A percentile compares a stretch with the other conserved stretches of the same genome.
Evolutionary conservation across 2,797 vertebrate species (phyloP).

Genomic region (Chromobotia macracanthus): DNA sequence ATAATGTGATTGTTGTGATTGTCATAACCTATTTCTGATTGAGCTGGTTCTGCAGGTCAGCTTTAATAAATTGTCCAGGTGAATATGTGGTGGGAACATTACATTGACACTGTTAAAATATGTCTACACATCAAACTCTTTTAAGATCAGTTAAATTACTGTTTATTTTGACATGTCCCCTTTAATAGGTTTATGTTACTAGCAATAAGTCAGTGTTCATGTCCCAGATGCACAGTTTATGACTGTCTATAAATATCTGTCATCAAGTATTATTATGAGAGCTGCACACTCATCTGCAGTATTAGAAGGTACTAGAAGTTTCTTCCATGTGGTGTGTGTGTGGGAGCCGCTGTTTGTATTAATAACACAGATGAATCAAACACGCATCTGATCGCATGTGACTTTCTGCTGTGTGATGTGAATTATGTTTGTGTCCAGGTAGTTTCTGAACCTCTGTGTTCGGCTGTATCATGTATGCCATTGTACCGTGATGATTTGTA

Average conservation of each 20-base stretch:
- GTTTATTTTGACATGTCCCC: background rate
- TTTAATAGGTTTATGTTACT: background rate
- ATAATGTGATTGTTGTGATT: too few relatives aligned
- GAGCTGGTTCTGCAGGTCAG: too few relatives aligned
- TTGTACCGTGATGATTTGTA: background rate
- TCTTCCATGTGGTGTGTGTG: constrained; percentile 31
- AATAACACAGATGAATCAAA: background rate
- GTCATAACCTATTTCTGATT: too few relatives aligned
- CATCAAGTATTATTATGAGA: constrained; percentile 42
- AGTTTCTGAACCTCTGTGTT: background rate
- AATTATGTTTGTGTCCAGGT: constrained; percentile 29
- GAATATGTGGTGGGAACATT: too few relatives aligned
- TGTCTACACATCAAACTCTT: too few relatives aligned
- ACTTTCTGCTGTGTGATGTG: constrained; percentile 8
- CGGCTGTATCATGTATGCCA: too few relatives aligned
- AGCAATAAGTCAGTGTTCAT: background rate
- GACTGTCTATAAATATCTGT: constrained; percentile 46
- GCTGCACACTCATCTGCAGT: constrained; percentile 19
- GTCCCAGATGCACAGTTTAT: constrained; percentile 1
- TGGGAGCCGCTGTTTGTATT: constrained; percentile 20
- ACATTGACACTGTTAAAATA: too few relatives aligned
- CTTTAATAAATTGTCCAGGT: too few relatives aligned
- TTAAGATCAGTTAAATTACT: too few relatives aligned
- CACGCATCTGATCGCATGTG: background rate
- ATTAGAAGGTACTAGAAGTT: constrained; percentile 24